Evolutionary conservation across 2,888 invertebrate genomes (phyloP).

Genomic region (Polymixis flavicincta): DNA sequence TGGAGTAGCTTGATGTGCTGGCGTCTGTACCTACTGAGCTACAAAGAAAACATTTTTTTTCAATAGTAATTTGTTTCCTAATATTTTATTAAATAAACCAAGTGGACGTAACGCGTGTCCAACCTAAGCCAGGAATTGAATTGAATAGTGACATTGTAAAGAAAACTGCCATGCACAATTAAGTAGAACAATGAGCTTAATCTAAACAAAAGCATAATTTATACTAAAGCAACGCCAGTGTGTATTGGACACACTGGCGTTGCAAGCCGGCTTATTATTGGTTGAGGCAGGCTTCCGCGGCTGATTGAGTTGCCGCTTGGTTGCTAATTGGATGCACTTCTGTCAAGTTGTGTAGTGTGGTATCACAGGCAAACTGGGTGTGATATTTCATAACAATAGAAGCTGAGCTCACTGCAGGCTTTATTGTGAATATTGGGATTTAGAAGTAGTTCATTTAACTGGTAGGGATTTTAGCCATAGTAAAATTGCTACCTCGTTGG

Average conservation of each 20-base stretch:
- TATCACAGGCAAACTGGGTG: not conserved
- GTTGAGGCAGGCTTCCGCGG: not conserved
- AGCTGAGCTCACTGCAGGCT: not conserved
- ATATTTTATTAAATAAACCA: too few species aligned
- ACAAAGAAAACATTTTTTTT: too few species aligned
- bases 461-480: not conserved
- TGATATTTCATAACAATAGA: conserved; percentile 2
- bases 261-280: conserved; percentile 6
- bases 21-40: too few species aligned
- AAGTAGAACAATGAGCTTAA: conserved; percentile 5
- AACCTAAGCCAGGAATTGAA: too few species aligned
- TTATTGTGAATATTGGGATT: not conserved
- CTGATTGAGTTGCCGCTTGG: conserved; percentile 32
- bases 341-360: not conserved
- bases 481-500: not conserved
- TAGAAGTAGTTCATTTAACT: not conserved
- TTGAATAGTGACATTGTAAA: too few species aligned
- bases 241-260: not conserved
- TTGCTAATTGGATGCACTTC: conserved; percentile 42
- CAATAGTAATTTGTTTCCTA: too few species aligned
- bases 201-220: not conserved
- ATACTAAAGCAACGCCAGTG: not conserved
- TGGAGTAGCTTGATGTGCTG: too few species aligned
- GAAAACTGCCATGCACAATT: not conserved
- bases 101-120: too few species aligned